A percentile compares a stretch with the other conserved stretches of the same genome.
phyloP scores from a whole-genome alignment of 1,140 invertebrate species.

The Phenacoccus solenopsis region DNA sequence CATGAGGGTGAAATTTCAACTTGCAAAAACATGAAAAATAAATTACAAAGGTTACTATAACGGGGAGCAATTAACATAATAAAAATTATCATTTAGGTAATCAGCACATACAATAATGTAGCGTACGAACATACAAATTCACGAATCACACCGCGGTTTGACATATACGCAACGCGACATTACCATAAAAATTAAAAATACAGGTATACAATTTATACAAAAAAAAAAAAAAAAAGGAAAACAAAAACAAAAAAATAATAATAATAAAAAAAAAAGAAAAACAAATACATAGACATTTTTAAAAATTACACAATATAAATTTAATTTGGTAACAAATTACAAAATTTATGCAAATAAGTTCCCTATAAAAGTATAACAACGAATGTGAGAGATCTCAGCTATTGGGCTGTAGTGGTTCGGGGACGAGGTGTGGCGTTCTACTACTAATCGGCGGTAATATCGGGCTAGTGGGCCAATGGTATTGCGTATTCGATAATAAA shows the following conservation, averaged over 20 bases:
- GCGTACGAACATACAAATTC: neutral
- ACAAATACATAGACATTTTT: neutral
- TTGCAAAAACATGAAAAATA: neutral
- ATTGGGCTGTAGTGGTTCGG: conserved; percentile 45
- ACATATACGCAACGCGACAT: neutral
- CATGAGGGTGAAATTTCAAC: too few species aligned
- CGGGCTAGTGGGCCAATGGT: conserved; percentile 59
- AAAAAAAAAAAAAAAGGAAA: neutral
- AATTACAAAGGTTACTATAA: neutral
- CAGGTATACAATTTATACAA: neutral
- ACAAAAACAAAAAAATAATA: neutral
- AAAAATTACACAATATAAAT: conserved; percentile 11
- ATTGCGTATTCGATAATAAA: conserved; percentile 33
- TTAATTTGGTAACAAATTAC: conserved; percentile 6
- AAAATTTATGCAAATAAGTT: conserved; percentile 18
- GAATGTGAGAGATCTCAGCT: conserved; percentile 29
- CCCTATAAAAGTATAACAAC: conserved; percentile 4
- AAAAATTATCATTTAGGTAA: neutral
- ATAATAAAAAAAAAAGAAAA: neutral
- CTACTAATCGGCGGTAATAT: conserved; percentile 54
- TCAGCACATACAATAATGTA: neutral
- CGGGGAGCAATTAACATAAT: neutral
- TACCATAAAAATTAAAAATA: neutral
- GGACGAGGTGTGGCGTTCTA: conserved; percentile 55
- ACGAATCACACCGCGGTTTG: neutral